Percentiles rank a stretch among this genome's conserved stretches.
phyloP scores from a whole-genome alignment of 2,888 invertebrate genomes.

The Calameuta filiformis region DNA sequence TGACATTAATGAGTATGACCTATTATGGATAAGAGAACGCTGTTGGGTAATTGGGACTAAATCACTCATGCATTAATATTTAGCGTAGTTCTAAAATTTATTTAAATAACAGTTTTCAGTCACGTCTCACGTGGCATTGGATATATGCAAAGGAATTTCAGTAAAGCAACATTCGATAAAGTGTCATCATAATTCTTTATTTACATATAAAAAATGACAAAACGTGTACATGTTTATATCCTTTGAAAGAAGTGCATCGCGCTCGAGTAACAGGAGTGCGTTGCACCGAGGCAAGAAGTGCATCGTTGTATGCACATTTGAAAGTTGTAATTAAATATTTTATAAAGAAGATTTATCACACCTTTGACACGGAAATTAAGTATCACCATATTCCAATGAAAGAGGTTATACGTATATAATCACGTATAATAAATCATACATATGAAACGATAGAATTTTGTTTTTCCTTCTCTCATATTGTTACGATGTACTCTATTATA shows the following conservation, averaged over 20 bases:
- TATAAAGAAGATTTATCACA: conserved; percentile 15
- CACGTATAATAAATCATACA: conserved; percentile 1
- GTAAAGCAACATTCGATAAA: not conserved
- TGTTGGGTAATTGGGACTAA: not conserved
- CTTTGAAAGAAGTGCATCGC: conserved; percentile 18
- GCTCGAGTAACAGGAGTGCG: conserved; percentile 17
- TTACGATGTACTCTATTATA: conserved; percentile 21
- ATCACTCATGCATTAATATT: not conserved
- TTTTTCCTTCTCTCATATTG: conserved; percentile 8
- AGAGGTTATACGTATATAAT: not conserved
- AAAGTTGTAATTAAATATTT: conserved; percentile 17
- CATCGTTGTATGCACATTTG: conserved; percentile 16
- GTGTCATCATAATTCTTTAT: conserved; percentile 31
- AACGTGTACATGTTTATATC: conserved; percentile 6
- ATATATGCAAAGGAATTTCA: not conserved
- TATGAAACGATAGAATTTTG: conserved; percentile 18
- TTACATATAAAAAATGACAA: conserved; percentile 35
- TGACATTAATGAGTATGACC: not conserved
- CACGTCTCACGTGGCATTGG: too few species aligned
- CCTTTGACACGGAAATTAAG: conserved; percentile 6
- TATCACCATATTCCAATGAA: not conserved
- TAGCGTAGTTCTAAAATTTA: not conserved
- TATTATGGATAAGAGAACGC: not conserved
- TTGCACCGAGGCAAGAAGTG: conserved; percentile 15
- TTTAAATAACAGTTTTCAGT: not conserved